Evolutionary conservation across 2,797 vertebrate species (phyloP).

Genomic region (Rallus crepitans): DNA sequence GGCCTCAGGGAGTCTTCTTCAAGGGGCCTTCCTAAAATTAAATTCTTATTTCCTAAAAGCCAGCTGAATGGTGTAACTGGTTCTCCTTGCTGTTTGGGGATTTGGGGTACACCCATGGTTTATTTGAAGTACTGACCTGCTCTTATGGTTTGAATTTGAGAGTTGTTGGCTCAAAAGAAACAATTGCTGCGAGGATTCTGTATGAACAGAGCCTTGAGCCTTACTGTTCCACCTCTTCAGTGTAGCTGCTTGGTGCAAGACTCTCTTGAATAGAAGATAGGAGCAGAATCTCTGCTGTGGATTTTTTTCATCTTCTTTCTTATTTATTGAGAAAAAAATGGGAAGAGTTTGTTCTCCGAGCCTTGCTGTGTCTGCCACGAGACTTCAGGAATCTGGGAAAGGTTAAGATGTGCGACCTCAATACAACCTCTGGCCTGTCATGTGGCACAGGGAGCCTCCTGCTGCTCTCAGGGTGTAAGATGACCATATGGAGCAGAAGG

Average conservation of each 20-base stretch:
- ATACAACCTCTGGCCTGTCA: neutral
- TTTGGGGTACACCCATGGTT: neutral
- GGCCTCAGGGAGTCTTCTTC: neutral
- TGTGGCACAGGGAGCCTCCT: neutral
- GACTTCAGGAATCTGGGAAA: neutral
- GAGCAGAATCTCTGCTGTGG: neutral
- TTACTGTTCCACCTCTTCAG: neutral
- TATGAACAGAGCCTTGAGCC: neutral
- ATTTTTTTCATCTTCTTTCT: neutral
- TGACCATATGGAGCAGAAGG: rapidly evolving
- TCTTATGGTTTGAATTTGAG: neutral
- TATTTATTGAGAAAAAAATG: neutral
- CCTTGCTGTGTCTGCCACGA: neutral
- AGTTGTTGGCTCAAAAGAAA: neutral
- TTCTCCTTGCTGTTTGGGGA: neutral
- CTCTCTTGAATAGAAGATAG: conserved; percentile 22
- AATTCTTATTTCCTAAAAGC: neutral
- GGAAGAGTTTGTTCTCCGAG: neutral
- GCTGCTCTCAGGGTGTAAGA: neutral
- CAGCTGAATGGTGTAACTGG: neutral
- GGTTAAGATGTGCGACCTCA: neutral
- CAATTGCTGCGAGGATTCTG: neutral
- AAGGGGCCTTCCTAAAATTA: neutral
- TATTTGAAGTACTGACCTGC: neutral
- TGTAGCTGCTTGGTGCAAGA: neutral